Evolutionary conservation across 2,888 invertebrate genomes (phyloP).

Genomic region (Lasioglossum morio): DNA sequence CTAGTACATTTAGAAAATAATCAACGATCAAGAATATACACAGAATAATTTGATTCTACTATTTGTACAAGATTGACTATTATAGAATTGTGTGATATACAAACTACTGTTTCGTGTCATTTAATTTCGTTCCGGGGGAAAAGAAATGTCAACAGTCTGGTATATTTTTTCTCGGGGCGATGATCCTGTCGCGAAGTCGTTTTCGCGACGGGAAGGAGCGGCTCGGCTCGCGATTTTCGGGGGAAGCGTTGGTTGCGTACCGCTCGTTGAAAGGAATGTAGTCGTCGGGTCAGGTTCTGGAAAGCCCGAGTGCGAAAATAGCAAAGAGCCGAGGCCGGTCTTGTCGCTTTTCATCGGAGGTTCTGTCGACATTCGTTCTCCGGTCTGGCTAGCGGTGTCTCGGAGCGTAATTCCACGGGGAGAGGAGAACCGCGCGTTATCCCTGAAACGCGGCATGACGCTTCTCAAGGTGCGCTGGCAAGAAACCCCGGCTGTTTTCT

Average conservation of each 20-base stretch:
- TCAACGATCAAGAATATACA: too few species aligned
- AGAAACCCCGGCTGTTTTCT: constrained; percentile 50
- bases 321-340: constrained; percentile 56
- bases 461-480: constrained; percentile 33
- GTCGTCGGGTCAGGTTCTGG: constrained; percentile 57
- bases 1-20: too few species aligned
- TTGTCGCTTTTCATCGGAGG: constrained; percentile 54
- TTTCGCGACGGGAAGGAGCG: not conserved
- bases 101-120: not conserved
- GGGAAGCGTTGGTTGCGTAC: not conserved
- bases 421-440: constrained; percentile 21
- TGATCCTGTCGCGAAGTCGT: constrained; percentile 6
- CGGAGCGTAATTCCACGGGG: constrained; percentile 43
- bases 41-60: too few species aligned
- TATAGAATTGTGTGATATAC: too few species aligned
- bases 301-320: constrained; percentile 70
- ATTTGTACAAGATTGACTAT: too few species aligned
- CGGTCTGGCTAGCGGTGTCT: constrained; percentile 23
- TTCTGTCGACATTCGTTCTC: constrained; percentile 38
- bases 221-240: constrained; percentile 27
- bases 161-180: not conserved
- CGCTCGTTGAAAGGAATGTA: constrained; percentile 64
- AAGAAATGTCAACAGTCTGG: not conserved
- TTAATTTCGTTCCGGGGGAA: not conserved
- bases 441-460: constrained; percentile 27